Evolutionary conservation across 2,888 invertebrate species (phyloP), one percentile per base, ranked within the genome.

Genomic region (Tipula confusa): DNA sequence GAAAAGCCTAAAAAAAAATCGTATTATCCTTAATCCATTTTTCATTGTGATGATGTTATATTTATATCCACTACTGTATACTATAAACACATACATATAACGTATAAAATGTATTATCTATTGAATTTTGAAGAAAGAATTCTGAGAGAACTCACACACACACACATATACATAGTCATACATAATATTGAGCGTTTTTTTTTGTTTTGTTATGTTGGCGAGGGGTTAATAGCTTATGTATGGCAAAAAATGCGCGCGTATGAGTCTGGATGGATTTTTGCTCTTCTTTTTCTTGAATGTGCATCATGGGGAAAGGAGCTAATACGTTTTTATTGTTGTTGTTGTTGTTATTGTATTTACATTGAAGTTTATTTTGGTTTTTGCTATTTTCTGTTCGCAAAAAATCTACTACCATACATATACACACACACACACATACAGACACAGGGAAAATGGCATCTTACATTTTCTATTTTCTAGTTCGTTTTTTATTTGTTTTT

Each of bases 151-250:
- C n/a, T n/a, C n/a, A n/a, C n/a, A n/a, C n/a, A n/a, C n/a, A n/a
- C n/a, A n/a, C n/a, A 83, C 80, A 83, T 15, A 64, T 24, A 64
- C 64, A 15, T 64, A 24, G n/a, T n/a, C 64, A 64, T 64, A 64
- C 24, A 64, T 24, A 7, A 24, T 24, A 64, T 64, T 64, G 24
- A 64, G 9, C 64, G 64, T 64, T 64, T 64, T 64, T 18, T 31
- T 82, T 83, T 29, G 33, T 82, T 84, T 79, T 82, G 43, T 83
- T 29, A 28, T 82, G 82, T 79, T 82, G 43, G 82, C 33, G 83
- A 84, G 84, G 83, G 84, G 84, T 84, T 84, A 84, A 83, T 84
- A 83, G 84, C 84, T 83, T 84, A 83, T 84, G n/a, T n/a, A 43
- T 43, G 29, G 83, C n/a, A n/a, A n/a, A n/a, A 80, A 80, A 84